phyloP scores from a whole-genome alignment of 1,140 invertebrate genomes.

The Drosophila athabasca region DNA sequence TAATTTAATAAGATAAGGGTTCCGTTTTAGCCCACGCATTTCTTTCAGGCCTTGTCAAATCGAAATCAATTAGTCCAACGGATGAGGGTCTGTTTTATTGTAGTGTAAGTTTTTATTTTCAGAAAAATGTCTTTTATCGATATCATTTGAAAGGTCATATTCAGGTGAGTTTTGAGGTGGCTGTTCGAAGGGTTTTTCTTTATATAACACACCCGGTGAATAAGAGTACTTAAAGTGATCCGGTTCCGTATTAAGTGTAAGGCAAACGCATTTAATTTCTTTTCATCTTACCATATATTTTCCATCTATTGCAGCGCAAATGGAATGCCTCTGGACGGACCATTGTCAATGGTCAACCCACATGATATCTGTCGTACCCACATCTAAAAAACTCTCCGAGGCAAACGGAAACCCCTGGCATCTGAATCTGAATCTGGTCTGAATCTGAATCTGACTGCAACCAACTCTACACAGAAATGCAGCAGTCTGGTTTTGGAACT shows the following conservation, averaged over 20 bases:
- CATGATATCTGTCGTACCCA: slow-evolving; percentile 50
- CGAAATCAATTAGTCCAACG: slow-evolving; percentile 60
- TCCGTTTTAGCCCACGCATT: slow-evolving; percentile 22
- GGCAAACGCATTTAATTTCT: slow-evolving; percentile 7
- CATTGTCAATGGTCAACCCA: slow-evolving; percentile 38
- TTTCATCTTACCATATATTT: slow-evolving; percentile 17
- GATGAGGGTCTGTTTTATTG: slow-evolving; percentile 16
- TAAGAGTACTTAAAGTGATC: too few species aligned
- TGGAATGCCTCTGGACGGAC: slow-evolving; percentile 10
- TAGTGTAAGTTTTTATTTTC: slow-evolving; percentile 38
- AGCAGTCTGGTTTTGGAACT: slow-evolving; percentile 28
- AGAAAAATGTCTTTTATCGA: neutral
- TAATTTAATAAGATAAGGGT: slow-evolving; percentile 26
- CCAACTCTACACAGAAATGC: slow-evolving; percentile 35
- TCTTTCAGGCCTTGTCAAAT: slow-evolving; percentile 40
- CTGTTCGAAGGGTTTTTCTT: neutral
- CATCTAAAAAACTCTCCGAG: slow-evolving; percentile 36
- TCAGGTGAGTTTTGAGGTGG: too few species aligned
- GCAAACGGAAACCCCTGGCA: slow-evolving; percentile 25
- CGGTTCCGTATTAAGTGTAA: too few species aligned
- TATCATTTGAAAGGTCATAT: neutral
- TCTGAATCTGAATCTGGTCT: slow-evolving; percentile 9
- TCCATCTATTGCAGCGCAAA: slow-evolving; percentile 1
- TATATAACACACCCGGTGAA: too few species aligned
- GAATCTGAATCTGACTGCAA: slow-evolving; percentile 15